Evolutionary conservation across 2,113 vertebrate species (phyloP).

Genomic region (Chaetorhynchus papuensis): DNA sequence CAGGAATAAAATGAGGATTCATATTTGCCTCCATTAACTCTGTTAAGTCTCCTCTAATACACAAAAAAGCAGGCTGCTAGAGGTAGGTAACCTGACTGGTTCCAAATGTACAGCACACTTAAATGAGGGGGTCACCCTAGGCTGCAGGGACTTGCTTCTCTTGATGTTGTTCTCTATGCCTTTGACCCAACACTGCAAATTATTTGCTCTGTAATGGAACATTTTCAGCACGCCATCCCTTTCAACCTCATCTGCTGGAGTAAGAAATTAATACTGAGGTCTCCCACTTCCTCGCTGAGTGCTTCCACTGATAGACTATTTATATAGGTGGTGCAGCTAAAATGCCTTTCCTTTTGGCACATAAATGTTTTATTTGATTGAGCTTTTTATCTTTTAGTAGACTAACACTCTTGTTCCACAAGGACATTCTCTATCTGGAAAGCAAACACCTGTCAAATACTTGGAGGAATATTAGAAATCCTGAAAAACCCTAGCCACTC

Average conservation of each 20-base stretch:
- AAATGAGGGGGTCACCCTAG: not conserved
- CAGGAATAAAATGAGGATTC: not conserved
- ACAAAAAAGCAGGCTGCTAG: not conserved
- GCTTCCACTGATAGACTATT: slow-evolving; percentile 23
- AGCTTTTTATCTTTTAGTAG: slow-evolving; percentile 22
- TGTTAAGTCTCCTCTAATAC: not conserved
- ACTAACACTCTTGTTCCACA: slow-evolving; percentile 14
- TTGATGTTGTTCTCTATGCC: not conserved
- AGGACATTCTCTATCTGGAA: slow-evolving; percentile 31
- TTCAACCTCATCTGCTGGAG: not conserved
- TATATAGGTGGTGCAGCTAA: slow-evolving; percentile 45
- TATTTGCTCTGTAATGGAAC: not conserved
- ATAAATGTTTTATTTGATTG: slow-evolving; percentile 55
- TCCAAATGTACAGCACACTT: not conserved
- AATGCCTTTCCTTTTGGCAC: slow-evolving; percentile 36
- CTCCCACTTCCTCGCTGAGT: slow-evolving; percentile 42
- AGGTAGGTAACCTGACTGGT: not conserved
- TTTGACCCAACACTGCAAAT: not conserved
- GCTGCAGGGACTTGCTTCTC: not conserved
- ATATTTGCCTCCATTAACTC: not conserved
- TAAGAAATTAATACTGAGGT: slow-evolving; percentile 52
- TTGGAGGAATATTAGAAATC: not conserved
- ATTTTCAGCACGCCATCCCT: not conserved
- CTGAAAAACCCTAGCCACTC: not conserved
- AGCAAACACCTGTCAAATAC: not conserved